Evolutionary conservation across 2,113 vertebrate species (phyloP), one percentile per base, ranked within the genome.

Genomic region (Gavia stellata): DNA sequence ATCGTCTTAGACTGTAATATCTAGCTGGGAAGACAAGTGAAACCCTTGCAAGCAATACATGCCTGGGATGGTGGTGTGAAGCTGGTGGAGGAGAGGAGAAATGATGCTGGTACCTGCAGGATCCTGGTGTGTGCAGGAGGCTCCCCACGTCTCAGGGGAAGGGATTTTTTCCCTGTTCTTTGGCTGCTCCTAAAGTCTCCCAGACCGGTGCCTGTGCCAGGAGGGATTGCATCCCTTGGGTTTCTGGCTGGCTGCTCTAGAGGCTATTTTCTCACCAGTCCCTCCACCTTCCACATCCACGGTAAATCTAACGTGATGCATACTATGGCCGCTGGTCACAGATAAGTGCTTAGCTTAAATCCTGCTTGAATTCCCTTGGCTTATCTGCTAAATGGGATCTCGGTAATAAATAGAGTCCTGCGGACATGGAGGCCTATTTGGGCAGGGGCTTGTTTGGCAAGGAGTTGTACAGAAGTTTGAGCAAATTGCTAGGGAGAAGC

Each of bases 341-440:
- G 95, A 97, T 95, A 97, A 92, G 92, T 89, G 93, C 96, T 96
- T 85, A 96, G 96, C 94, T 94, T 97, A 97, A 97, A 96, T 93
- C 94, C 97, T 92, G 77, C 91, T 87, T 66, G 70, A 96, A 79
- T 96, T 96, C 92, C 63, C 65, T 77, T 18, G 44, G 78, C 94
- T 97, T 97, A 96, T 97, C 97, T 97, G 70, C 89, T 93, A 95
- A 97, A 97, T 92, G 94, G 93, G 85, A 97, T 96, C 96, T 96
- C 0, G 0, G 74, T 92, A 94, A 93, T 95, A 97, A 95, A 97
- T 93, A 88, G 92, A 91, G 86, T 92, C 92, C 89, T 81, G 71
- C 19, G 29, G 95, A 86, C 86, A 87, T 17, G 8, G 79, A 88
- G 77, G 77, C 59, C 81, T 92, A n/a, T 92, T 95, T 90, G 72